phyloP scores from a whole-genome alignment of 2,797 vertebrate genomes.

The Margarornis squamiger region DNA sequence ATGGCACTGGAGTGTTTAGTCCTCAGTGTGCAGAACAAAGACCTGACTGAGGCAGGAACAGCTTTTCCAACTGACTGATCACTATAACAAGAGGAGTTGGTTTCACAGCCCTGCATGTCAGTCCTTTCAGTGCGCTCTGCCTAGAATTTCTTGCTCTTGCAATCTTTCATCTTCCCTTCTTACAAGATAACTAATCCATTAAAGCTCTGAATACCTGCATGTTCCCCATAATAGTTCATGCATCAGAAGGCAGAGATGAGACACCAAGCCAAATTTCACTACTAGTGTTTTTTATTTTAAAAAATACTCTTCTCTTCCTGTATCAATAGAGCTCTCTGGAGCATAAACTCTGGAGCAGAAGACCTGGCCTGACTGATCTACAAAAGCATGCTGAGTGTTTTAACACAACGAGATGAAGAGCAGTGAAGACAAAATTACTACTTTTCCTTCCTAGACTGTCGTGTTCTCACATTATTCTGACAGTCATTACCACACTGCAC shows the following conservation, averaged over 20 bases:
- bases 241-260: conserved; percentile 6
- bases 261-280: not conserved
- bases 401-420: not conserved
- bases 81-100: not conserved
- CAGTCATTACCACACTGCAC: not conserved
- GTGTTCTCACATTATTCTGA: not conserved
- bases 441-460: not conserved
- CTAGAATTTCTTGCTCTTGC: not conserved
- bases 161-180: conserved; percentile 14
- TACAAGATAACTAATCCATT: conserved; percentile 6
- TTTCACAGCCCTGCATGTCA: not conserved
- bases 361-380: not conserved
- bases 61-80: conserved; percentile 29
- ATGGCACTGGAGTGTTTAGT: not conserved
- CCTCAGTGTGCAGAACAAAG: not conserved
- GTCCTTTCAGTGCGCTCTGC: not conserved
- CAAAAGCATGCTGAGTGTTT: not conserved
- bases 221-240: not conserved
- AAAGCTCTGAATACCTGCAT: not conserved
- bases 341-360: not conserved
- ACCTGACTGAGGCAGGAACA: conserved; percentile 14
- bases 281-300: not conserved
- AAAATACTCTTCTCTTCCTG: not conserved
- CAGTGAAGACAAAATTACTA: not conserved
- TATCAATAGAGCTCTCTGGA: not conserved